Conservation (phyloP, 2,797 vertebrate genomes). For the Argentina silus region DNA sequence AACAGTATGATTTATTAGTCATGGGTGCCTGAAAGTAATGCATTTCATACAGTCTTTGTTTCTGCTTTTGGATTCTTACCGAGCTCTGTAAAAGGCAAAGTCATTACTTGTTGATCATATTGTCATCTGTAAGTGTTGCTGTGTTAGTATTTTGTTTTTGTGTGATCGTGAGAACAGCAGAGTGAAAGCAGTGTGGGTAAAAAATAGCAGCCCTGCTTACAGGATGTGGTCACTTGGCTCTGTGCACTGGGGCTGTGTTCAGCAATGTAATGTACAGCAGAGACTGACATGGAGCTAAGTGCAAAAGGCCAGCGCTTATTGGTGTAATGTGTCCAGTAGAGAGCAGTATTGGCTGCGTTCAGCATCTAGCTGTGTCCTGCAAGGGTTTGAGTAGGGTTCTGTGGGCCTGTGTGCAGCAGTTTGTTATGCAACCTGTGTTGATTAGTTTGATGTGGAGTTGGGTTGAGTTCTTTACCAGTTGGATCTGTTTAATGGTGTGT, state of each 20-base stretch:
- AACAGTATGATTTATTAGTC: constrained; percentile 44
- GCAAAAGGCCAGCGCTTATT: constrained; percentile 32
- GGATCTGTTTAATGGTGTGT: background rate
- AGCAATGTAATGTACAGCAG: constrained; percentile 52
- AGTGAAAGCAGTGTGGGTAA: constrained; percentile 44
- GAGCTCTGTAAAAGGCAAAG: background rate
- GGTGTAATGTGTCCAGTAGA: constrained; percentile 57
- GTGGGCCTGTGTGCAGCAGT: background rate
- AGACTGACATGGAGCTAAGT: constrained; percentile 38
- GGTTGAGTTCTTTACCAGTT: constrained; percentile 41
- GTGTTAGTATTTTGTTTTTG: constrained; percentile 6
- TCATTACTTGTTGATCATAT: background rate
- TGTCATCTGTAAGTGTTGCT: constrained; percentile 28
- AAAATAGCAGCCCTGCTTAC: constrained; percentile 48
- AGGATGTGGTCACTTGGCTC: constrained; percentile 81
- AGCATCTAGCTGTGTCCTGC: constrained; percentile 32
- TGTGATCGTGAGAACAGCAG: constrained; percentile 58
- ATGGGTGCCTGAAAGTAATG: background rate
- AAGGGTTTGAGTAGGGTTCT: constrained; percentile 27
- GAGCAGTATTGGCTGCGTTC: constrained; percentile 47
- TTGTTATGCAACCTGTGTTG: background rate
- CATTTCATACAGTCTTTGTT: background rate
- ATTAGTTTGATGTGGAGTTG: background rate
- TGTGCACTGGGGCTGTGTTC: constrained; percentile 49
- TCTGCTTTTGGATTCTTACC: background rate